These are phyloP conservation scores for Acanthornis magna DNA, from an alignment of 2,797 vertebrate species.

Conservation along the genomic window DNA sequence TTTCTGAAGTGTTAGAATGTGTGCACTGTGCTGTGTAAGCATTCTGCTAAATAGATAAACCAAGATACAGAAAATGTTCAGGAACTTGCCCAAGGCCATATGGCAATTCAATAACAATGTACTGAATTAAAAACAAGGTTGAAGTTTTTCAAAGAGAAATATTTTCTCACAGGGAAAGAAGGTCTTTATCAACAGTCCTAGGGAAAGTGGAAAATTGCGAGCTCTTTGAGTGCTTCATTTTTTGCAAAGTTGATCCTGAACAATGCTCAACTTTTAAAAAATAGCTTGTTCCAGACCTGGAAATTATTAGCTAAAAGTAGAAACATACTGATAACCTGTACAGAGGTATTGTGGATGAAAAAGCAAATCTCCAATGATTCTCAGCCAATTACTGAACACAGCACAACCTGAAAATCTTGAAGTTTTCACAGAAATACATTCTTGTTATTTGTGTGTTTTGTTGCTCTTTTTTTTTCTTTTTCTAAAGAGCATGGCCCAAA, in stretches of 20 bases:
- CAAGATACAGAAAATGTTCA: neutral
- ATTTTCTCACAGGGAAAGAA: neutral
- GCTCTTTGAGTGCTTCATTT: neutral
- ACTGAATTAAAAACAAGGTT: slow-evolving; percentile 25
- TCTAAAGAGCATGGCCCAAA: neutral
- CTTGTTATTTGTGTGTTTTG: neutral
- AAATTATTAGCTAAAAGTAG: neutral
- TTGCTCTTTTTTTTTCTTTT: neutral
- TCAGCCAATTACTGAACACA: neutral
- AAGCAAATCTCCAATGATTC: neutral
- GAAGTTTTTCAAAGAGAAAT: slow-evolving; percentile 5
- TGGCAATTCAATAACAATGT: slow-evolving; percentile 30
- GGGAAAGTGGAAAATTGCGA: neutral
- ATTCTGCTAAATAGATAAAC: slow-evolving; percentile 4
- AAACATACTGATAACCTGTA: neutral
- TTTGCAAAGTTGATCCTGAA: neutral
- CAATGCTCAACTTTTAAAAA: neutral
- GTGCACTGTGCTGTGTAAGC: slow-evolving; percentile 16
- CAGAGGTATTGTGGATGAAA: neutral
- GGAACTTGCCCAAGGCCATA: slow-evolving; percentile 2
- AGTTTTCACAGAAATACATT: neutral
- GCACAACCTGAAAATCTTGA: neutral
- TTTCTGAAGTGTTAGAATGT: neutral
- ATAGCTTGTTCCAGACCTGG: neutral
- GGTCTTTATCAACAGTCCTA: neutral